phyloP scores from a whole-genome alignment of 2,797 vertebrate genomes.

The Rallus crepitans region DNA sequence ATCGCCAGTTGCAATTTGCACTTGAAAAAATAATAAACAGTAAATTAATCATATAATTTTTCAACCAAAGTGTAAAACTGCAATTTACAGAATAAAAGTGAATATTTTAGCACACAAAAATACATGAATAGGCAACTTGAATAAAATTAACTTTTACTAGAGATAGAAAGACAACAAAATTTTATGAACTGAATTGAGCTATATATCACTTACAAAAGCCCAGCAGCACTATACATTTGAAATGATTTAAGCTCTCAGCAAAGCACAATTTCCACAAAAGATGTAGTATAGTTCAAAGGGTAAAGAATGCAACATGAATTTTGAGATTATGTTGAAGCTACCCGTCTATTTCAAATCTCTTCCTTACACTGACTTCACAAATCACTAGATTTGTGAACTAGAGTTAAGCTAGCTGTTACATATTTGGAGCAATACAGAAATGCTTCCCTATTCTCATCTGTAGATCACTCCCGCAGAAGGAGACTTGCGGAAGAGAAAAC shows the following conservation, averaged over 20 bases:
- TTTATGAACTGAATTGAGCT: background rate
- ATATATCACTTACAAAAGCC: background rate
- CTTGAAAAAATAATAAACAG: slow-evolving; percentile 40
- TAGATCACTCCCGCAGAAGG: background rate
- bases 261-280: background rate
- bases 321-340: background rate
- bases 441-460: background rate
- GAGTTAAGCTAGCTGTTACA: background rate
- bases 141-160: background rate
- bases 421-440: background rate
- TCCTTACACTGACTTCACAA: background rate
- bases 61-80: slow-evolving; percentile 30
- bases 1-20: background rate
- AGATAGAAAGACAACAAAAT: background rate
- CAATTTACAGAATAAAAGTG: slow-evolving; percentile 33
- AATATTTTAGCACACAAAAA: slow-evolving; percentile 17
- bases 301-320: background rate
- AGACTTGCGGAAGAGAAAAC: background rate
- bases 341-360: background rate
- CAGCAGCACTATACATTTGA: background rate
- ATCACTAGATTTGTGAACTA: background rate
- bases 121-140: background rate
- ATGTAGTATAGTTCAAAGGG: background rate
- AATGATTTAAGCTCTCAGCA: background rate
- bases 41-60: slow-evolving; percentile 42